A percentile compares a stretch with the other conserved stretches of the same genome.
Evolutionary conservation across 2,888 invertebrate species (phyloP).

Genomic region (Apamea monoglypha): DNA sequence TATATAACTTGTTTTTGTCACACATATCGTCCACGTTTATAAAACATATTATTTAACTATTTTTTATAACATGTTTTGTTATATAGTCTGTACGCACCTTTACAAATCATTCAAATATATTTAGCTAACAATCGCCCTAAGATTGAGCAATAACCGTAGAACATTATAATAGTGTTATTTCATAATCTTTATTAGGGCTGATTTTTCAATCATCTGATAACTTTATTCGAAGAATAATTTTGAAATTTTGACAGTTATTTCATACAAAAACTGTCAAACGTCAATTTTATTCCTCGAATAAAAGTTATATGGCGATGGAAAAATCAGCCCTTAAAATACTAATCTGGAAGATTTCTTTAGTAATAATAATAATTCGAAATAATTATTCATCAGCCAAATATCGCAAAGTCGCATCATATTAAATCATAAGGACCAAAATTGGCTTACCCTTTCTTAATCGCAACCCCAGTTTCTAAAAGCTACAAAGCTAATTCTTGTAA

Average conservation of each 20-base stretch:
- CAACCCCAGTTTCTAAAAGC: slow-evolving; percentile 9
- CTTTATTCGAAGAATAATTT: too few species aligned
- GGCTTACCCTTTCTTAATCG: neutral
- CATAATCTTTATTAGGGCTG: slow-evolving; percentile 22
- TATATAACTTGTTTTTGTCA: too few species aligned
- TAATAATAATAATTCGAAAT: slow-evolving; percentile 25
- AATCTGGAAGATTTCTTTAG: slow-evolving; percentile 5
- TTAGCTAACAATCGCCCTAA: slow-evolving; percentile 33
- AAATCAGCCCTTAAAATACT: too few species aligned
- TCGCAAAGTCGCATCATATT: neutral
- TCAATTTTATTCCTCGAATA: too few species aligned
- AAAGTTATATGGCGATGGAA: too few species aligned
- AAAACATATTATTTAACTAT: too few species aligned
- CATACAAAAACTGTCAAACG: too few species aligned
- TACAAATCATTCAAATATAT: slow-evolving; percentile 46
- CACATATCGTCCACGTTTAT: too few species aligned
- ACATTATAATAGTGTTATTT: neutral
- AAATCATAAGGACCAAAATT: slow-evolving; percentile 8
- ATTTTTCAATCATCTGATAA: too few species aligned
- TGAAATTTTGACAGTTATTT: too few species aligned
- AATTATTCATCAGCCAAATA: slow-evolving; percentile 6
- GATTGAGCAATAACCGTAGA: slow-evolving; percentile 37
- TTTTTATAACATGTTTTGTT: too few species aligned
- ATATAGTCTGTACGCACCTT: too few species aligned
- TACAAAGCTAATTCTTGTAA: neutral